phyloP scores from a whole-genome alignment of 2,797 vertebrate species.

The Bradypodion pumilum region DNA sequence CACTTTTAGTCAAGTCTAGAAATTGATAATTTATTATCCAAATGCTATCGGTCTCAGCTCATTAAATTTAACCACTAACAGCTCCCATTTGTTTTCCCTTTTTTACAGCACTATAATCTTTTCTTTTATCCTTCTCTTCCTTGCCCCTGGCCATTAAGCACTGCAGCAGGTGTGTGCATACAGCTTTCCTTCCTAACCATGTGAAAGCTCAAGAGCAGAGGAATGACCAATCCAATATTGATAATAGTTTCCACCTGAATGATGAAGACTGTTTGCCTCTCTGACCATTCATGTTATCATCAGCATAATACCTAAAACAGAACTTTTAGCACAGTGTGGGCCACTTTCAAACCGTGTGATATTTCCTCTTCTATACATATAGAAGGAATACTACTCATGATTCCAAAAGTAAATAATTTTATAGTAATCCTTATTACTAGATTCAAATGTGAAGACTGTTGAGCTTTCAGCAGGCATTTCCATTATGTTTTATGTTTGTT shows the following conservation, averaged over 20 bases:
- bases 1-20: background rate
- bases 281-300: too few relatives aligned
- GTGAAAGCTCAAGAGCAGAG: background rate
- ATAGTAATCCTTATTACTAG: too few relatives aligned
- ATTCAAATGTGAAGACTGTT: too few relatives aligned
- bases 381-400: too few relatives aligned
- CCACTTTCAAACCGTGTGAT: too few relatives aligned
- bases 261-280: too few relatives aligned
- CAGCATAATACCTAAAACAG: too few relatives aligned
- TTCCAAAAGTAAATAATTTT: too few relatives aligned
- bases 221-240: background rate
- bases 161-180: background rate
- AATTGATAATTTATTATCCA: conserved; percentile 21
- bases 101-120: background rate
- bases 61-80: background rate
- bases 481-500: too few relatives aligned
- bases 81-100: background rate
- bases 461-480: too few relatives aligned
- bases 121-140: accelerated
- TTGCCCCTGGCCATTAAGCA: accelerated
- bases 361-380: too few relatives aligned
- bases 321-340: too few relatives aligned
- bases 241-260: background rate
- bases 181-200: background rate
- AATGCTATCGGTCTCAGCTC: background rate